These are phyloP conservation scores for Porites rus DNA, from an alignment of 92 coral and sea anemone genomes.

Conservation along the genomic window DNA sequence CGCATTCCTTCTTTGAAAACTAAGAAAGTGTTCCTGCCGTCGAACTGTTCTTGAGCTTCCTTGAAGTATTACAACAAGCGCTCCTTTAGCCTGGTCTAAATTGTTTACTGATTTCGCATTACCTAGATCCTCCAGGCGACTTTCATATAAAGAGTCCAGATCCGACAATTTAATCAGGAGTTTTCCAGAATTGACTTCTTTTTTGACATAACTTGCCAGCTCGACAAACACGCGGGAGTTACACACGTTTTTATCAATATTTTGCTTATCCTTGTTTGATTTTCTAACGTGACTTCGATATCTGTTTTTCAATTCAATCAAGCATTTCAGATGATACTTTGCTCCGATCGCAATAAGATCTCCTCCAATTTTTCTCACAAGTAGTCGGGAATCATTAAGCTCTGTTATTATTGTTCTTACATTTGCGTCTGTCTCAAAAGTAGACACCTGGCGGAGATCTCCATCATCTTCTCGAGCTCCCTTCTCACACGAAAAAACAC, in stretches of 20 bases:
- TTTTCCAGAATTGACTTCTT: no score
- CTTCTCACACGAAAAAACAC: slow-evolving; percentile 37
- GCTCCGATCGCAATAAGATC: slow-evolving; percentile 54
- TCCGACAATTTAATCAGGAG: no score
- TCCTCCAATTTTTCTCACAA: slow-evolving; percentile 29
- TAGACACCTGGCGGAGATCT: slow-evolving; percentile 43
- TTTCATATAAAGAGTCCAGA: no score
- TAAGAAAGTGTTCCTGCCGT: slow-evolving; percentile 60
- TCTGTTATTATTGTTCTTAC: slow-evolving; percentile 33
- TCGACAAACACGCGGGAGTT: no score
- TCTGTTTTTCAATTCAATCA: no score
- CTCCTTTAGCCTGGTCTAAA: slow-evolving; percentile 59
- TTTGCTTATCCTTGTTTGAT: no score
- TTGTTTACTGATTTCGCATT: no score
- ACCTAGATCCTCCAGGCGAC: no score
- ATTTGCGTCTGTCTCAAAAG: slow-evolving; percentile 34
- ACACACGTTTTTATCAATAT: no score
- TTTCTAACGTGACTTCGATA: no score
- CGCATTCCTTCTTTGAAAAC: slow-evolving; percentile 63
- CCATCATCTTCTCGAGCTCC: slow-evolving; percentile 9
- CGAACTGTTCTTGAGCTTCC: slow-evolving; percentile 57
- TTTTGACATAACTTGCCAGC: no score
- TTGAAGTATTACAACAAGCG: slow-evolving; percentile 49
- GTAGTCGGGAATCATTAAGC: slow-evolving; percentile 34
- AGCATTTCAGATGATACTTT: no score